Conservation (phyloP, 2,797 vertebrate genomes). For the Rousettus madagascariensis region DNA sequence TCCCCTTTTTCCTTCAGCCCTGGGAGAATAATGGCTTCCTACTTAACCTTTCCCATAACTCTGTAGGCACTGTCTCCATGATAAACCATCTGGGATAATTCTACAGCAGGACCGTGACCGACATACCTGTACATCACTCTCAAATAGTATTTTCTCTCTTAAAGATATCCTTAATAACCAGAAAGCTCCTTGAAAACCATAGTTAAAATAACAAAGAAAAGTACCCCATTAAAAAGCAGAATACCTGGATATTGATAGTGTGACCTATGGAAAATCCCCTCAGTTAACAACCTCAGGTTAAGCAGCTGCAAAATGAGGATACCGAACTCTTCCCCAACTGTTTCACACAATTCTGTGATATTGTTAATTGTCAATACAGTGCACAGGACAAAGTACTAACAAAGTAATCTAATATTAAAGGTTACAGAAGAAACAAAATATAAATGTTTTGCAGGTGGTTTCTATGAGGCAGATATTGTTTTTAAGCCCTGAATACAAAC, state of each 20-base stretch:
- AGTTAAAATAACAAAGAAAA: background rate
- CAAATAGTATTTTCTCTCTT: slow-evolving; percentile 10
- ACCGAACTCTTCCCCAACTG: background rate
- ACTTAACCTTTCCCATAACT: background rate
- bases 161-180: background rate
- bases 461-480: background rate
- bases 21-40: background rate
- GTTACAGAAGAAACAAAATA: background rate
- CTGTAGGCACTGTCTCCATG: background rate
- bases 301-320: background rate
- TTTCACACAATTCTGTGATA: background rate
- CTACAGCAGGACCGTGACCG: background rate
- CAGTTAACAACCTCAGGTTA: background rate
- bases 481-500: background rate
- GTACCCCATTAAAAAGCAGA: background rate
- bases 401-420: background rate
- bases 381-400: background rate
- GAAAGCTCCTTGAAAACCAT: background rate
- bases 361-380: background rate
- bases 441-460: background rate
- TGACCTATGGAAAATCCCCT: background rate
- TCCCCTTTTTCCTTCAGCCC: background rate
- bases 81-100: background rate
- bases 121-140: background rate
- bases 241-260: background rate